Evolutionary conservation across 2,888 invertebrate genomes (phyloP), one percentile per base, ranked within the genome.

Genomic region (Zaprionus obscuricornis): DNA sequence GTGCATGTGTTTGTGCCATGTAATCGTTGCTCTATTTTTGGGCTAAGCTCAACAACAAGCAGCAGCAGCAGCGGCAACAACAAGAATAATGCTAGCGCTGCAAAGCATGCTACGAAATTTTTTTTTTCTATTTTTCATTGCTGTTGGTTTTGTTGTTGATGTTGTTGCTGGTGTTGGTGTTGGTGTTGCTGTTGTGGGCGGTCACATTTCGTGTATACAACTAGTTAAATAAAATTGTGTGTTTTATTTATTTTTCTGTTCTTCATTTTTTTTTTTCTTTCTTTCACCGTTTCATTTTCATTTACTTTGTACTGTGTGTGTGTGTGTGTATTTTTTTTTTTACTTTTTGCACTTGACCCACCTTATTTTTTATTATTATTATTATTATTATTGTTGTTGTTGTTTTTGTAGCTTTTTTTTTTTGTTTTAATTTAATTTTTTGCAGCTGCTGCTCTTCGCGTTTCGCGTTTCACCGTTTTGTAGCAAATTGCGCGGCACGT

Each of bases 271-370:
- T 34, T 31, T 33, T 22, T 16, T 29, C 11, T 13, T 42, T 42
- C 31, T 43, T 20, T 22, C n/a, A n/a, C n/a, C n/a, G n/a, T n/a
- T n/a, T n/a, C n/a, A n/a, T n/a, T n/a, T n/a, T n/a, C n/a, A n/a
- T n/a, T n/a, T n/a, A n/a, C n/a, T n/a, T n/a, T n/a, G n/a, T n/a
- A n/a, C n/a, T n/a, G n/a, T n/a, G n/a, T n/a, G n/a, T n/a, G n/a
- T n/a, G n/a, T n/a, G n/a, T n/a, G n/a, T n/a, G n/a, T 50, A 29
- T 47, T 22, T 5, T 14, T n/a, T n/a, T n/a, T n/a, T n/a, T n/a
- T n/a, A n/a, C n/a, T n/a, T 45, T 76, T 77, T 86, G 78, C 87
- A 87, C 88, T 88, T 88, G 88, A 88, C 88, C 88, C 88, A 88
- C 88, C 88, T 88, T 85, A 71, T 76, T 81, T 70, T 63, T 60